Evolutionary conservation across 1,140 invertebrate genomes (phyloP).

Genomic region (Cotesia glomerata): DNA sequence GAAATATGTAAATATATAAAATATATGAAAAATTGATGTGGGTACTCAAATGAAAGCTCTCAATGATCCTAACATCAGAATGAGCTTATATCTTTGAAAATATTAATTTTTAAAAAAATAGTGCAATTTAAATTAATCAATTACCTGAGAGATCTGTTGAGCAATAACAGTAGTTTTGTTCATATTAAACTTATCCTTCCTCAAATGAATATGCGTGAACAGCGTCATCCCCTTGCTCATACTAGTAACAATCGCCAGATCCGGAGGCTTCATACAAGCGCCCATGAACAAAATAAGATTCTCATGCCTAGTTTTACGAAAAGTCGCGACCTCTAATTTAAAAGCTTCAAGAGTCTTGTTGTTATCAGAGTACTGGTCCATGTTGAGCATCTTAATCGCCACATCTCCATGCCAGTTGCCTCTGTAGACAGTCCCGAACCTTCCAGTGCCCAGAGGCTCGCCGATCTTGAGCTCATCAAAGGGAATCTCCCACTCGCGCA

Average conservation of each 20-base stretch:
- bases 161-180: constrained; percentile 92
- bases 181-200: constrained; percentile 94
- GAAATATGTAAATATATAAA: too few species aligned
- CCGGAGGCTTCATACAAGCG: constrained; percentile 96
- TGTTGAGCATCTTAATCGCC: constrained; percentile 96
- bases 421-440: constrained; percentile 93
- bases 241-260: constrained; percentile 96
- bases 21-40: too few species aligned
- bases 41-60: too few species aligned
- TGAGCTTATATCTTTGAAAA: too few species aligned
- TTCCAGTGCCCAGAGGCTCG: constrained; percentile 87
- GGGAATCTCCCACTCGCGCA: constrained; percentile 98
- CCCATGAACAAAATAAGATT: constrained; percentile 99
- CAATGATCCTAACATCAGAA: too few species aligned
- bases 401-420: constrained; percentile 99
- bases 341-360: constrained; percentile 93
- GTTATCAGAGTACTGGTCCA: constrained; percentile 87
- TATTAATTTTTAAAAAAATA: neutral
- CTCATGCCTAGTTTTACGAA: constrained; percentile 97
- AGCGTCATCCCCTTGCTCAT: constrained; percentile 94
- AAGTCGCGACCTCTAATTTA: constrained; percentile 92
- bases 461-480: constrained; percentile 89
- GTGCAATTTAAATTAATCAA: neutral
- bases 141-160: constrained; percentile 95
- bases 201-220: constrained; percentile 91